Evolutionary conservation across 1,140 invertebrate genomes (phyloP).

Genomic region (Bombus confusus): DNA sequence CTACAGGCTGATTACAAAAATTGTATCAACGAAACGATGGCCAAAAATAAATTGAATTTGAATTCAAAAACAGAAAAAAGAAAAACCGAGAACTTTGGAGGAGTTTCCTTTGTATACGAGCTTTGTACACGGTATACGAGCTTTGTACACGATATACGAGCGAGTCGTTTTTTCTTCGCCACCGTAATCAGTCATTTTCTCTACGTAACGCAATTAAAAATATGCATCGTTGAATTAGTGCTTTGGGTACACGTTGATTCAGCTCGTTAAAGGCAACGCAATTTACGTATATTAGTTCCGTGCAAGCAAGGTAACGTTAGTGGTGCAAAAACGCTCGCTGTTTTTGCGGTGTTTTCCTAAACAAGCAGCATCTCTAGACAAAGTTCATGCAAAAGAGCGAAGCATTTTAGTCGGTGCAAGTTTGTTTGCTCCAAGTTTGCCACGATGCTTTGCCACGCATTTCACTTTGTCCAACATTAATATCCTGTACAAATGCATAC

Average conservation of each 20-base stretch:
- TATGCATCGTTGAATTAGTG: background rate
- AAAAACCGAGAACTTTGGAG: background rate
- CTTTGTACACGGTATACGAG: too few relatives aligned
- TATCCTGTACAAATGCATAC: constrained; percentile 41
- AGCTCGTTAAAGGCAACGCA: background rate
- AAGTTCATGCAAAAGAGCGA: constrained; percentile 14
- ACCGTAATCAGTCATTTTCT: background rate
- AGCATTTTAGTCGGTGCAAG: constrained; percentile 29
- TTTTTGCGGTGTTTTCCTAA: constrained; percentile 60
- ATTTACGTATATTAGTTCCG: constrained; percentile 32
- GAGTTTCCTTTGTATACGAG: too few relatives aligned
- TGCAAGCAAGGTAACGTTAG: background rate
- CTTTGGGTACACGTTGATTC: background rate
- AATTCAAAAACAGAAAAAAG: background rate
- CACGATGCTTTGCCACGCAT: constrained; percentile 13
- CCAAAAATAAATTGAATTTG: background rate
- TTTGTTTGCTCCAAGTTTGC: constrained; percentile 41
- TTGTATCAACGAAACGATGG: background rate
- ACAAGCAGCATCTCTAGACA: constrained; percentile 20
- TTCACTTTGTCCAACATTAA: constrained; percentile 53
- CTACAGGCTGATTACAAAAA: background rate
- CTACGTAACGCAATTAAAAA: background rate
- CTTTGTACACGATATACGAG: too few relatives aligned
- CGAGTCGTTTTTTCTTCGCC: background rate
- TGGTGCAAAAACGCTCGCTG: constrained; percentile 49